These are phyloP conservation scores for Pangasius larnaudii DNA, from an alignment of 2,797 vertebrate genomes.

Conservation along the genomic window DNA sequence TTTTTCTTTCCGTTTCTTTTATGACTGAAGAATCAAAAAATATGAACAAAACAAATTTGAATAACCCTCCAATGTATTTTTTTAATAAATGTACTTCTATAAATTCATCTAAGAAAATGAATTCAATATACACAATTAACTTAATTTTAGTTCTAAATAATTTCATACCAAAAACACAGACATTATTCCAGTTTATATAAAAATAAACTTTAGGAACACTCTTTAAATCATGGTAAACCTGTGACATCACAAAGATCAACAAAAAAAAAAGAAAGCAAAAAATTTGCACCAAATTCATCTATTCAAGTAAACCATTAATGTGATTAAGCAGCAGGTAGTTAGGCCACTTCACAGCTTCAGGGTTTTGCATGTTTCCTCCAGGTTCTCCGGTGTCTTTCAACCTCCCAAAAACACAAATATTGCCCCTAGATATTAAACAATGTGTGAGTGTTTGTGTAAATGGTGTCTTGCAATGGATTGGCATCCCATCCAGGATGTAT, in stretches of 20 bases:
- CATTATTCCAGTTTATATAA: background rate
- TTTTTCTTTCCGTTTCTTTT: background rate
- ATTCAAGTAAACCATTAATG: background rate
- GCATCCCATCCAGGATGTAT: background rate
- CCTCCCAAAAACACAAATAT: background rate
- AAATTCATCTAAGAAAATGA: background rate
- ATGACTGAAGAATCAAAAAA: background rate
- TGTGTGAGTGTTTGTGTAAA: background rate
- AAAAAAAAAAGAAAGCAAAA: background rate
- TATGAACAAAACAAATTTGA: background rate
- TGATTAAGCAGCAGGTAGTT: background rate
- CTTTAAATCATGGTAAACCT: background rate
- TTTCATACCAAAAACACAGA: background rate
- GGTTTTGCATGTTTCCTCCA: background rate
- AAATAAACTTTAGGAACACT: background rate
- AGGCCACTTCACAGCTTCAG: background rate
- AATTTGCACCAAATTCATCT: background rate
- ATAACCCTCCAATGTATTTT: background rate
- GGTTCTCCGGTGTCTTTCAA: background rate
- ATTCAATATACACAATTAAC: background rate
- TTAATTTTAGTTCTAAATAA: background rate
- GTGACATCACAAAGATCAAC: background rate
- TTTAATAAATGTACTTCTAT: background rate
- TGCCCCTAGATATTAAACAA: background rate
- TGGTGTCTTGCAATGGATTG: background rate